A percentile compares a stretch with the other conserved stretches of the same genome.
phyloP scores from a whole-genome alignment of 1,140 invertebrate species.

The Babylonia areolata region DNA sequence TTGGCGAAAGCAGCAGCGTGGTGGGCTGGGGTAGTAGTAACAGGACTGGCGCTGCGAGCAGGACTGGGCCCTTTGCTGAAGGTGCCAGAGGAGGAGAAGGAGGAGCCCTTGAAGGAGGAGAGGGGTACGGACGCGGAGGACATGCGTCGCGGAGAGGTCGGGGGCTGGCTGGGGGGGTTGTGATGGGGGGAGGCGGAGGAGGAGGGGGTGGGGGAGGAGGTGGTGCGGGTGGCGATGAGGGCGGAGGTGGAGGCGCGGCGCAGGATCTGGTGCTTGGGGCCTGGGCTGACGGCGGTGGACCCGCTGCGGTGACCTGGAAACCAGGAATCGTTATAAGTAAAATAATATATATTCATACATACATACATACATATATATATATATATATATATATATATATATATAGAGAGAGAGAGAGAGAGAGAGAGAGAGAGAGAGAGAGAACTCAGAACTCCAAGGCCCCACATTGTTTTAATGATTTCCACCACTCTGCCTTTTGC shows the following conservation, averaged over 20 bases:
- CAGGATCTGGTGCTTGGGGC: background rate
- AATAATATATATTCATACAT: too few relatives aligned
- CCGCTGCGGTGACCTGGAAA: slow-evolving; percentile 16
- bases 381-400: background rate
- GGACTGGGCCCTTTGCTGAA: slow-evolving; percentile 43
- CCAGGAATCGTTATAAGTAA: background rate
- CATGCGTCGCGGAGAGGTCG: slow-evolving; percentile 17
- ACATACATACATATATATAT: background rate
- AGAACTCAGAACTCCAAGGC: too few relatives aligned
- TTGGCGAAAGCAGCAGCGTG: slow-evolving; percentile 18
- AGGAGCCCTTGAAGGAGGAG: background rate
- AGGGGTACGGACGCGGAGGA: background rate
- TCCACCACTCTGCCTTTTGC: too few relatives aligned
- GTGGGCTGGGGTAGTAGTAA: slow-evolving; percentile 22
- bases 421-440: too few relatives aligned
- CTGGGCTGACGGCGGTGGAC: background rate
- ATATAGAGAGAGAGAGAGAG: too few relatives aligned
- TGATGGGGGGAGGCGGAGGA: background rate
- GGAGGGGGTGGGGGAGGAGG: background rate
- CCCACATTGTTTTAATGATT: too few relatives aligned
- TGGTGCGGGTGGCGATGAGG: slow-evolving; percentile 23
- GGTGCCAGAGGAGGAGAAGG: background rate
- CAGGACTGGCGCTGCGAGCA: slow-evolving; percentile 32
- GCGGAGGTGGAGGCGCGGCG: slow-evolving; percentile 34
- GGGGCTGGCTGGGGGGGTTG: background rate